Conservation (phyloP, 1,140 invertebrate genomes). For the Pseudobourletiella spinata region DNA sequence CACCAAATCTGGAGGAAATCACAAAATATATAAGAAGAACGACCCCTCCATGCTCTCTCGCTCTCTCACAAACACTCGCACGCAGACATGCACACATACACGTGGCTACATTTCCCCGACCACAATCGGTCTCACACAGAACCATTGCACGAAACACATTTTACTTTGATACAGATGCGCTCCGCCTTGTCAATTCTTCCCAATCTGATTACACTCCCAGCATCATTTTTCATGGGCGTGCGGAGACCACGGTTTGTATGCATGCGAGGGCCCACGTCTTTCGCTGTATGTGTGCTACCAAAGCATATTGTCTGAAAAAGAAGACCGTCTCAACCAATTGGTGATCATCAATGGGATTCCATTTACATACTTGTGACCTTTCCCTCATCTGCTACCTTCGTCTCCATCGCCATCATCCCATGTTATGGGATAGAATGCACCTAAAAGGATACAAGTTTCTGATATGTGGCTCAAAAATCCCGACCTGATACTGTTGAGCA, state of each 20-base stretch:
- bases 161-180: constrained; percentile 20
- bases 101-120: too few species aligned
- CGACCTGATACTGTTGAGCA: neutral
- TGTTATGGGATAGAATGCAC: too few species aligned
- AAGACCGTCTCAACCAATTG: constrained; percentile 5
- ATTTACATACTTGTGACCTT: constrained; percentile 31
- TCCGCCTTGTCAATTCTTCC: constrained; percentile 22
- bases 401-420: constrained; percentile 1
- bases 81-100: too few species aligned
- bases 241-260: neutral
- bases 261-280: neutral
- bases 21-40: too few species aligned
- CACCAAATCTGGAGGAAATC: too few species aligned
- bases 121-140: too few species aligned
- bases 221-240: constrained; percentile 25
- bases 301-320: neutral
- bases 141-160: too few species aligned
- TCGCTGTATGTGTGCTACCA: neutral
- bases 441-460: too few species aligned
- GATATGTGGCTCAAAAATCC: neutral
- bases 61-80: too few species aligned
- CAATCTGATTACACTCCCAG: constrained; percentile 19
- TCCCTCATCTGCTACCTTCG: constrained; percentile 12
- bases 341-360: constrained; percentile 13
- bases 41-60: too few species aligned